Percentiles rank a stretch among this genome's conserved stretches.
Evolutionary conservation across 2,113 vertebrate species (phyloP).

Genomic region (Micronycteris hirsuta): DNA sequence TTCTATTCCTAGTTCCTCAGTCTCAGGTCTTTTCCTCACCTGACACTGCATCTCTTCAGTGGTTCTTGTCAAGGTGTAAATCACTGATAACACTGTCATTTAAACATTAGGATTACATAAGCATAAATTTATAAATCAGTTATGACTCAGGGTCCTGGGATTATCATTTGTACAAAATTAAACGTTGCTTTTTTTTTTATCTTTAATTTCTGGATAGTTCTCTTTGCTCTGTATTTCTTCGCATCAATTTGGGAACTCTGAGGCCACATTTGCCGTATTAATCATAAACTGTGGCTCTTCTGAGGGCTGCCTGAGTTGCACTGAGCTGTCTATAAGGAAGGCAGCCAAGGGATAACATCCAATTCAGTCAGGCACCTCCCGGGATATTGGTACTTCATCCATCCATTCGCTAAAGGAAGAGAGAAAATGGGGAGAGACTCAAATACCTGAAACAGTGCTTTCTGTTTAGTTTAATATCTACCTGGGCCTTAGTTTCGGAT

Average conservation of each 20-base stretch:
- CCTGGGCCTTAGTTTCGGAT: neutral
- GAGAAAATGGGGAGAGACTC: neutral
- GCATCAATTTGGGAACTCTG: neutral
- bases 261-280: neutral
- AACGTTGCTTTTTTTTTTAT: neutral
- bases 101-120: neutral
- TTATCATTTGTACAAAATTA: neutral
- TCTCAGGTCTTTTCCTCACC: neutral
- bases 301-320: constrained; percentile 29
- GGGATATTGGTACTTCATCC: neutral
- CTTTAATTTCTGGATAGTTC: neutral
- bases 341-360: neutral
- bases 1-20: neutral
- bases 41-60: neutral
- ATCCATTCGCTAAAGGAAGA: neutral
- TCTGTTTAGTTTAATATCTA: neutral
- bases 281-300: constrained; percentile 5
- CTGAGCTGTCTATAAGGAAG: neutral
- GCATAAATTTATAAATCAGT: neutral
- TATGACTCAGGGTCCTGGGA: neutral
- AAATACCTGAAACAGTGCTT: constrained; percentile 11
- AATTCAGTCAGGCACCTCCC: neutral
- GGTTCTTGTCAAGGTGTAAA: neutral
- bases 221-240: neutral
- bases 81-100: neutral